A percentile compares a stretch with the other conserved stretches of the same genome.
These are phyloP conservation scores for Peribatodes rhomboidaria DNA, from an alignment of 2,888 invertebrate genomes.

Conservation along the genomic window DNA sequence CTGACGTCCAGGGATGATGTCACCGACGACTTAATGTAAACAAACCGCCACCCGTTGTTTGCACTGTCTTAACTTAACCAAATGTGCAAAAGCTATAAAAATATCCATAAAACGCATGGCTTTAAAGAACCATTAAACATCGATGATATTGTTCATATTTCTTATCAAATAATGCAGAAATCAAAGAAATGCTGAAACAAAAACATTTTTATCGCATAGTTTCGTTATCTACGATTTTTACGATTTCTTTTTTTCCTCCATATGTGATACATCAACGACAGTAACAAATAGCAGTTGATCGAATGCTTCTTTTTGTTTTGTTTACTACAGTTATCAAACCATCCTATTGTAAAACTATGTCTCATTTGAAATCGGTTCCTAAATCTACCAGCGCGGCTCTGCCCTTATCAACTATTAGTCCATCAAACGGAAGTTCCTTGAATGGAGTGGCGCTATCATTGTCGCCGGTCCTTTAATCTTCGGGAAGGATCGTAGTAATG, in stretches of 20 bases:
- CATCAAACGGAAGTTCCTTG: conserved; percentile 1
- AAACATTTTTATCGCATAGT: conserved; percentile 61
- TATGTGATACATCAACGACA: neutral
- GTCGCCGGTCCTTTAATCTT: conserved; percentile 11
- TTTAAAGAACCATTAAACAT: conserved; percentile 9
- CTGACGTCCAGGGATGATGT: conserved; percentile 54
- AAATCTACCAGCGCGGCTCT: neutral
- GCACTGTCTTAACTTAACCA: conserved; percentile 43
- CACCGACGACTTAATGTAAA: conserved; percentile 49
- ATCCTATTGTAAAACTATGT: too few species aligned
- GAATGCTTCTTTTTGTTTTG: neutral
- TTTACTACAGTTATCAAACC: neutral
- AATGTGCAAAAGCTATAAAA: conserved; percentile 49
- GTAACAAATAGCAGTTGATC: neutral
- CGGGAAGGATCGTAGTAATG: neutral
- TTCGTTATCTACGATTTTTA: conserved; percentile 56
- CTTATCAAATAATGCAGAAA: conserved; percentile 23
- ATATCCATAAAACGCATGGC: conserved; percentile 23
- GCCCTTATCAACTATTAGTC: neutral
- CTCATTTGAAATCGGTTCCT: neutral
- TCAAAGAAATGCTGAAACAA: conserved; percentile 44
- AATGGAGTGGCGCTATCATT: conserved; percentile 1
- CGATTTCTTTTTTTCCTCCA: conserved; percentile 9
- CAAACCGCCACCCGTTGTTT: conserved; percentile 52
- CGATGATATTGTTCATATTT: conserved; percentile 10